Base-by-base conservation (phyloP, 2,113 vertebrate species). In the Forbesichthys papilliferus region DNA sequence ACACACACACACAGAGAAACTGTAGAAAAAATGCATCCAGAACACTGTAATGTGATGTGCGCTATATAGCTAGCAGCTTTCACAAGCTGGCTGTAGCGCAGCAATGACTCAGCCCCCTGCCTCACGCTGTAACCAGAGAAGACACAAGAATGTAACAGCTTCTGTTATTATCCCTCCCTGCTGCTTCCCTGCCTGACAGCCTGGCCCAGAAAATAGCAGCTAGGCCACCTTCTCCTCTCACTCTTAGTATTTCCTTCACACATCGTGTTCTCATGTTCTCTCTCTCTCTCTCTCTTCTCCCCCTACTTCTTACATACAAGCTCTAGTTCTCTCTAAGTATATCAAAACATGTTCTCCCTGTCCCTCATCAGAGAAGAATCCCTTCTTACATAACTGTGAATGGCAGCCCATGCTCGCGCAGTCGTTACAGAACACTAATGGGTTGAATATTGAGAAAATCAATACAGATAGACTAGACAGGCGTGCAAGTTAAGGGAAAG, bases 101-200 rank as follows among this genome's bases (percentile, higher is more conserved):
- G 64, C 78, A 52, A n/a, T 80, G 84, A 89, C 81, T 81, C 83
- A 84, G 82, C 60, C 81, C 81, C 85, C 78, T 78, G 79, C 83
- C 86, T 82, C 84, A 83, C 49, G 74, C 82, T 87, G 86, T 85
- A 88, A 91, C 87, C 88, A 89, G 86, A 88, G 89, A 86, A 88
- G 88, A 87, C 88, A 85, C 87, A 90, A 89, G 87, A 91, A 90
- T 90, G 87, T 84, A 88, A 88, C 87, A 85, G 86, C 87, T 90
- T 89, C 87, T 88, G 84, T 86, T 88, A 88, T 87, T 89, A 90
- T 86, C 83, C 80, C 79, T 84, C 80, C 81, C 79, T 69, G 81
- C 82, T 81, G 83, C 84, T 80, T 83, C 64, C n/a, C 75, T 75
- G 84, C 83, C 87, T 78, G 79, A 84, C 85, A 83, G 79, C 73